phyloP scores from a whole-genome alignment of 2,797 vertebrate genomes.

The Labroides dimidiatus region DNA sequence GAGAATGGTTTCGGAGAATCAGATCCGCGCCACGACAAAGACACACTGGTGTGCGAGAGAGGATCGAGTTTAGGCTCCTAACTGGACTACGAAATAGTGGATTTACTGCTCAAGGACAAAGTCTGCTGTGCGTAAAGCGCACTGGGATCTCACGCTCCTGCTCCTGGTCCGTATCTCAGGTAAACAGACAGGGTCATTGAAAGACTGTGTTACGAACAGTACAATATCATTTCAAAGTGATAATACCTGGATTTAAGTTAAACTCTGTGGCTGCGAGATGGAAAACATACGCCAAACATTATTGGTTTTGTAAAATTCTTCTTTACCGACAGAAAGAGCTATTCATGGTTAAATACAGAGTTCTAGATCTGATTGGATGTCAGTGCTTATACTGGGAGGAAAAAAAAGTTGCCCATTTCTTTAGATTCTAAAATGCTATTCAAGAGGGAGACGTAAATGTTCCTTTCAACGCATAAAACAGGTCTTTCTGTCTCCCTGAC shows the following conservation, averaged over 20 bases:
- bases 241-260: neutral
- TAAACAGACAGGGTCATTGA: conserved; percentile 17
- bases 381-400: too few species aligned
- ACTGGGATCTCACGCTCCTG: conserved; percentile 22
- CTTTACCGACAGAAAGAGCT: too few species aligned
- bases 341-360: too few species aligned
- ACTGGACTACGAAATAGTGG: conserved; percentile 34
- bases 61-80: conserved; percentile 28
- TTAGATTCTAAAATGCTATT: too few species aligned
- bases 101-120: neutral
- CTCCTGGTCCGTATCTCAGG: conserved; percentile 46
- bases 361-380: too few species aligned
- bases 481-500: neutral
- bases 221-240: neutral
- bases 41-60: conserved; percentile 36
- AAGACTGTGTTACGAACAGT: too few species aligned
- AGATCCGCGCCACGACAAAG: conserved; percentile 64
- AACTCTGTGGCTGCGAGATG: neutral
- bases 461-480: neutral
- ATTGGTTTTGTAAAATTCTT: too few species aligned
- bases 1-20: conserved; percentile 76
- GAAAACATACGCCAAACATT: too few species aligned
- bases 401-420: too few species aligned
- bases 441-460: too few species aligned
- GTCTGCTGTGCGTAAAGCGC: conserved; percentile 41